Base-by-base conservation (phyloP, 2,797 vertebrate genomes). In the Dendrocincla fuliginosa region DNA sequence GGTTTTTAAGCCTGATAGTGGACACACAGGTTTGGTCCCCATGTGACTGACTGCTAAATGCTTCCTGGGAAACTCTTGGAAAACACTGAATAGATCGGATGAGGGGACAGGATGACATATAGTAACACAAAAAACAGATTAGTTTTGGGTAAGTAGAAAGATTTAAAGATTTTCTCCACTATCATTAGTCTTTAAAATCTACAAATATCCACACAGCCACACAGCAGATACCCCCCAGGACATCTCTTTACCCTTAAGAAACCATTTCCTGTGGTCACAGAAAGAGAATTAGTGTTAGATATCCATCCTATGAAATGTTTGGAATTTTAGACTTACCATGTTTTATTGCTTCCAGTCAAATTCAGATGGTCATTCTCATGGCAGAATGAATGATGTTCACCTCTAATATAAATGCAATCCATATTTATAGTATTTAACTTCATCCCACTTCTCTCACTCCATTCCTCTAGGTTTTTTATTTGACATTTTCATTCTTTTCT, bases 401-500 rank as follows among this genome's bases (percentile, higher is more conserved):
- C 27, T 46, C 37, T 30, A 80, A 80, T 23, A 83, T 5, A 80
- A 74, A 76, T 63, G 25, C 25, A 76, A 56, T 63, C 39, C 63
- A 6, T 84, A 81, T 70, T 80, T 85, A 86, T 24, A 77, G 41
- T 16, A 28, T 59, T 76, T 92, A 49, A 80, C 44, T 63, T 70
- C 41, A 90, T 67, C 32, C 9, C 20, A 55, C 23, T 74, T 70
- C 73, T 69, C 67, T 73, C 68, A 55, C 16, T 79, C 37, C 30
- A 0, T 82, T 84, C 15, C 39, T 90, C 19, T 30, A 61, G 10
- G 22, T 30, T 71, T 82, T 11, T 11, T 69, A 65, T 69, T 69
- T 83, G 57, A 80, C 50, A 77, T 87, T 87, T 93, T 87, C 52
- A 32, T 87, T 76, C 44, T 85, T 12, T 83, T 68, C 60, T 64